Evolutionary conservation across 2,888 invertebrate genomes (phyloP), one percentile per base, ranked within the genome.

Genomic region (Lepetodrilus schrolli): DNA sequence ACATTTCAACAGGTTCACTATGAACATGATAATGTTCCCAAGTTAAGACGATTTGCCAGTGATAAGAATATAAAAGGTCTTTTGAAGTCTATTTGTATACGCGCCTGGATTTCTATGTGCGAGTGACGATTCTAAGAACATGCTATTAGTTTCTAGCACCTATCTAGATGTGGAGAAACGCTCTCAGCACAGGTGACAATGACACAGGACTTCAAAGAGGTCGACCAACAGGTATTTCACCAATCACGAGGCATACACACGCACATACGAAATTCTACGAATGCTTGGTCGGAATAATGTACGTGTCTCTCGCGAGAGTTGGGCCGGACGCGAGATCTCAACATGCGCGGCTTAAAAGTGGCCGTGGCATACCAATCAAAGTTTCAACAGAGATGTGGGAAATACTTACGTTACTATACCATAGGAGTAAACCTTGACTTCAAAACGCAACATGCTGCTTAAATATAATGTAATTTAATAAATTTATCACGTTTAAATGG

Each of bases 181-280:
- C 26, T 4, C 8, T n/a, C 58, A n/a, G n/a, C n/a, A 30, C 58
- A 58, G 58, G 58, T 58, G 58, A 58, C 43, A 43, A 30, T 30
- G 58, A 34, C 58, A 58, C 58, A 30, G 30, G 58, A 58, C 58
- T 30, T 58, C 58, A 58, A 58, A 58, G 58, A 17, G 2, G 34
- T 30, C 3, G 58, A 30, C 30, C 26, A 17, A 30, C 26, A 58
- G 58, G 58, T 26, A 58, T 58, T n/a, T 30, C 58, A 30, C 26
- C 26, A 58, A n/a, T 58, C 58, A 58, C 58, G 30, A 34, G 58
- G 17, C 58, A 13, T 26, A 23, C 58, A 58, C 58, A 58, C 58
- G 58, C 10, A 30, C 30, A 23, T 30, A n/a, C 58, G 58, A 58
- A 58, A 58, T 58, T 30, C 58, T 58, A 58, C 58, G 17, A 30